Evolutionary conservation across 2,113 vertebrate species (phyloP).

Genomic region (Scophthalmus maximus): DNA sequence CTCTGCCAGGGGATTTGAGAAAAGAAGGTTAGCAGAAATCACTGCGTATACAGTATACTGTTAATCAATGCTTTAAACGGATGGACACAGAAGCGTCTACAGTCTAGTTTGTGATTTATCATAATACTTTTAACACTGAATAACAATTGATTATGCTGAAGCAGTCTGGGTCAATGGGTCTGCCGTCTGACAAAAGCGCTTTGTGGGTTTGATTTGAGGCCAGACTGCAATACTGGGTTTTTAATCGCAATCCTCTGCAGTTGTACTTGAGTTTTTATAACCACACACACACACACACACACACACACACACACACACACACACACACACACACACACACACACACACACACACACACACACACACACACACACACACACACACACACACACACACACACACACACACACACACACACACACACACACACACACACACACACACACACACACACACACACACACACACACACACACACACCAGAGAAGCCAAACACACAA

Average conservation of each 20-base stretch:
- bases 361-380: conserved; percentile 19
- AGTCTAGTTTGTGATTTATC: not conserved
- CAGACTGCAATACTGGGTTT: conserved; percentile 12
- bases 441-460: conserved; percentile 28
- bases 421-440: conserved; percentile 24
- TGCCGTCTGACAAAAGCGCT: conserved; percentile 17
- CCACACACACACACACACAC: conserved; percentile 23
- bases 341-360: conserved; percentile 24
- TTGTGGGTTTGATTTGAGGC: conserved; percentile 26
- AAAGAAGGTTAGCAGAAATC: no score
- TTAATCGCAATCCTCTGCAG: conserved; percentile 49
- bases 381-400: conserved; percentile 28
- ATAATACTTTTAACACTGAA: not conserved
- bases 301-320: conserved; percentile 25
- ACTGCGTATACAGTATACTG: no score
- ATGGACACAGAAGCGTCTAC: no score
- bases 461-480: conserved; percentile 24
- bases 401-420: conserved; percentile 20
- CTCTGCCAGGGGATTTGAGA: no score
- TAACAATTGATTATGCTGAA: conserved; percentile 26
- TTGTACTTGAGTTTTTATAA: conserved; percentile 32
- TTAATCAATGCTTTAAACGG: not conserved
- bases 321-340: conserved; percentile 27
- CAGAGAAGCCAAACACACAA: conserved; percentile 14
- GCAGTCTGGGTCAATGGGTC: conserved; percentile 45